Percentiles rank a stretch among this genome's conserved stretches.
These are phyloP conservation scores for Etheostoma cragini DNA, from an alignment of 2,113 vertebrate genomes.

Conservation along the genomic window DNA sequence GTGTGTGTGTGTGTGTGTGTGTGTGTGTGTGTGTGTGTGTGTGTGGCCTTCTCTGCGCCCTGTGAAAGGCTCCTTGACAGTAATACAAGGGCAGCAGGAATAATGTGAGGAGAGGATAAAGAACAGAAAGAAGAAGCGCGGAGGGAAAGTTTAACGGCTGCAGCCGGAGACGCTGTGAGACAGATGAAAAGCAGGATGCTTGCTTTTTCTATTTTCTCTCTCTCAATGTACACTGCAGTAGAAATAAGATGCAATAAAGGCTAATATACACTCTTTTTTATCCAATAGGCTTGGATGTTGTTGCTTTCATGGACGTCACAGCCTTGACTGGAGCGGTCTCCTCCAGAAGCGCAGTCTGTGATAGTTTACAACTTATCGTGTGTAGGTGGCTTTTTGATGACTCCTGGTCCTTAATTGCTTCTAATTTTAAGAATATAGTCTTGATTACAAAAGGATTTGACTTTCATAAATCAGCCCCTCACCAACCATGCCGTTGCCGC, in stretches of 20 bases:
- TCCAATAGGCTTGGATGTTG: background rate
- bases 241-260: background rate
- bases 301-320: no score
- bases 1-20: conserved; percentile 23
- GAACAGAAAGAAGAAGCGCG: conserved; percentile 43
- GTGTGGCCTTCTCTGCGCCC: background rate
- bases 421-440: no score
- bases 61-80: conserved; percentile 65
- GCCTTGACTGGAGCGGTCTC: no score
- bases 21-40: conserved; percentile 8
- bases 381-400: no score
- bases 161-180: background rate
- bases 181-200: background rate
- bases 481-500: no score
- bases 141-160: conserved; percentile 30
- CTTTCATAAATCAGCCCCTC: no score
- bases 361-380: no score
- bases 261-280: background rate
- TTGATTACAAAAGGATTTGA: no score
- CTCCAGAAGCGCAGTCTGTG: no score
- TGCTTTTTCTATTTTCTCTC: background rate
- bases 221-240: background rate
- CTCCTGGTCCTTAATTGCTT: no score
- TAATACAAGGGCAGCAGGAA: conserved; percentile 51
- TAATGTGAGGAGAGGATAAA: conserved; percentile 56